Evolutionary conservation across 2,797 vertebrate genomes (phyloP).

Genomic region (Gallinago solitaria): DNA sequence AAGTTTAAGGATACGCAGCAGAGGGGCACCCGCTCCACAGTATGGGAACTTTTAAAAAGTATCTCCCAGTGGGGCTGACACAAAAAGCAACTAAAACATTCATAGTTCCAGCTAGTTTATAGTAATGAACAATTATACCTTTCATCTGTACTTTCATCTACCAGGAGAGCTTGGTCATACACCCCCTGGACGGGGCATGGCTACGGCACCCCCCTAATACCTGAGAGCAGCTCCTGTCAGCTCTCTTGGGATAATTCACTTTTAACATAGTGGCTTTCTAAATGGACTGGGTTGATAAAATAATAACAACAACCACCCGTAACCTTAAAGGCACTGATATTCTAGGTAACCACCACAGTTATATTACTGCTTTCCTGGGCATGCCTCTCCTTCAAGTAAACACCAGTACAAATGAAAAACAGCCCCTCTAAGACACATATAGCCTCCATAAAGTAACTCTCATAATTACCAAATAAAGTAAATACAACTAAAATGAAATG

Average conservation of each 20-base stretch:
- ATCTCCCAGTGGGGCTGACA: not conserved
- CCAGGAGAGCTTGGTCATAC: not conserved
- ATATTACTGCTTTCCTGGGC: not conserved
- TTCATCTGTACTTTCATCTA: not conserved
- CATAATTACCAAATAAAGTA: not conserved
- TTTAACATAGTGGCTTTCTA: not conserved
- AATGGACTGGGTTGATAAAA: not conserved
- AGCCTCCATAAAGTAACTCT: not conserved
- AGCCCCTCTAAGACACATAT: not conserved
- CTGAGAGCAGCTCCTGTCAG: not conserved
- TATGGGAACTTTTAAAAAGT: not conserved
- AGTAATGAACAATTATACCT: not conserved
- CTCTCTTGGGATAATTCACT: too few species aligned
- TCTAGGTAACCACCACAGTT: not conserved
- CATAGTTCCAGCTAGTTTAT: not conserved
- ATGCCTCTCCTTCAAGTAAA: not conserved
- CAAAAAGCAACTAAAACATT: not conserved
- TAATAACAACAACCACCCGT: rapidly evolving
- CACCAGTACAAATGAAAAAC: not conserved
- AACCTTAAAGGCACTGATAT: not conserved
- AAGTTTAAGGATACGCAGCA: not conserved
- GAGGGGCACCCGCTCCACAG: not conserved
- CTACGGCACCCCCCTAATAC: not conserved
- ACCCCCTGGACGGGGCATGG: rapidly evolving
- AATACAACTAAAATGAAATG: not conserved